Percentiles rank a stretch among this genome's conserved stretches.
phyloP scores from a whole-genome alignment of 2,888 invertebrate genomes.

The Adelphocoris suturalis region DNA sequence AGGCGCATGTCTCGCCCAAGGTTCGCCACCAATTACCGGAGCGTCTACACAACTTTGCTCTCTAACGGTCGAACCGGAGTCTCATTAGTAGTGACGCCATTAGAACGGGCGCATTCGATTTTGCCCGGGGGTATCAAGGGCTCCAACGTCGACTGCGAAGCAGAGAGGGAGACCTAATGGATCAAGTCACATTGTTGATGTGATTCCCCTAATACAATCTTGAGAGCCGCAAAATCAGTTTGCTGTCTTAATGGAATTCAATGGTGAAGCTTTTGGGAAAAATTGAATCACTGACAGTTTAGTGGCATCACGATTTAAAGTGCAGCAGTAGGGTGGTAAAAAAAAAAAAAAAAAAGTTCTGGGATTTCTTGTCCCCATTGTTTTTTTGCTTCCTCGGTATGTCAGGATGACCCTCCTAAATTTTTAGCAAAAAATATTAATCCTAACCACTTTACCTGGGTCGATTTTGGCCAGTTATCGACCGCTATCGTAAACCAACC shows the following conservation, averaged over 20 bases:
- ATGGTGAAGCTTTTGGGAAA: neutral
- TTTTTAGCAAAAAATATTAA: too few species aligned
- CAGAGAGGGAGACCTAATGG: conserved; percentile 21
- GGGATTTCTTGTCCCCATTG: too few species aligned
- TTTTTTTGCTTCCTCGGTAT: too few species aligned
- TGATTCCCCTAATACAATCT: conserved; percentile 38
- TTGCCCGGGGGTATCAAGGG: neutral
- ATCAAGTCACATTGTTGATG: conserved; percentile 50
- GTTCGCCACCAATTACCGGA: conserved; percentile 15
- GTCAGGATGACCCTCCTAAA: too few species aligned
- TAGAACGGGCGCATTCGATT: conserved; percentile 33
- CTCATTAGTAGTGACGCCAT: conserved; percentile 63
- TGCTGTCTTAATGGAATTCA: neutral
- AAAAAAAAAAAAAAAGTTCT: too few species aligned
- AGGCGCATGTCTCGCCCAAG: neutral
- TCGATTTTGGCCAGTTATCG: too few species aligned
- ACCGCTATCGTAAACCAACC: too few species aligned
- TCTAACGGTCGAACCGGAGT: conserved; percentile 55
- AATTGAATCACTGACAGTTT: neutral
- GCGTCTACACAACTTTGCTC: conserved; percentile 65
- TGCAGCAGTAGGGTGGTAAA: too few species aligned
- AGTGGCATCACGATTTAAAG: too few species aligned
- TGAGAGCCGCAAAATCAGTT: conserved; percentile 26
- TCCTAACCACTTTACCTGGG: too few species aligned
- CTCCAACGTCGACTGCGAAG: neutral